Evolutionary conservation across 2,113 vertebrate genomes (phyloP), one percentile per base, ranked within the genome.

Genomic region (Tragulus kanchil): DNA sequence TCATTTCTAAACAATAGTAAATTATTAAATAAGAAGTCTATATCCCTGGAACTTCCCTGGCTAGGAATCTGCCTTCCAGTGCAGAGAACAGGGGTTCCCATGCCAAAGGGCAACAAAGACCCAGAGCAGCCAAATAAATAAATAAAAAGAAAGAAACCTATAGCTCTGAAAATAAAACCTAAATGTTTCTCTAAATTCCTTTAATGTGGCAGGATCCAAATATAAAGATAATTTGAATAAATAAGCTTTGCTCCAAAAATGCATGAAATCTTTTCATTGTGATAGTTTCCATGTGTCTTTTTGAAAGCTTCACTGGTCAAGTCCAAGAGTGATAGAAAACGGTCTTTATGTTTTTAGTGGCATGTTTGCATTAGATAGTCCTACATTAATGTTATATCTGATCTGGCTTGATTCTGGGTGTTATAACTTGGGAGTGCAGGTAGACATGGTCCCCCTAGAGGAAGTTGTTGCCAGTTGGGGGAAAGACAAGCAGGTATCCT

Each of bases 221-320:
- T 88, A 58, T 96, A 79, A 82, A 79, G 73, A 69, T 61, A 92
- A 93, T 94, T 83, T 85, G 54, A 96, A 95, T 81, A 96, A 95
- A 96, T 88, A 97, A 97, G 65, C 71, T 92, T 88, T 85, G 21
- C 61, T 95, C 79, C 82, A 77, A 92, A 85, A 92, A 85, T 73
- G 67, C 85, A 82, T 67, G 89, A 75, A 75, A 85, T 88, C 82
- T 77, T 82, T 92, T 90, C 90, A 77, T 54, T 78, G 58, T 95
- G 82, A 96, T 96, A 96, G 71, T 85, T 97, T 96, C 95, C 97
- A 96, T 59, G 78, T 97, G 85, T 89, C 90, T 93, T 56, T 77
- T 61, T 45, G 36, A 92, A 96, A 94, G 79, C 73, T 36, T 93
- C 56, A 19, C 65, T 56, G 87, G 87, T 81, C n/a, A 89, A 62